Conservation (phyloP, 2,888 invertebrate species). For the Tipula lateralis region DNA sequence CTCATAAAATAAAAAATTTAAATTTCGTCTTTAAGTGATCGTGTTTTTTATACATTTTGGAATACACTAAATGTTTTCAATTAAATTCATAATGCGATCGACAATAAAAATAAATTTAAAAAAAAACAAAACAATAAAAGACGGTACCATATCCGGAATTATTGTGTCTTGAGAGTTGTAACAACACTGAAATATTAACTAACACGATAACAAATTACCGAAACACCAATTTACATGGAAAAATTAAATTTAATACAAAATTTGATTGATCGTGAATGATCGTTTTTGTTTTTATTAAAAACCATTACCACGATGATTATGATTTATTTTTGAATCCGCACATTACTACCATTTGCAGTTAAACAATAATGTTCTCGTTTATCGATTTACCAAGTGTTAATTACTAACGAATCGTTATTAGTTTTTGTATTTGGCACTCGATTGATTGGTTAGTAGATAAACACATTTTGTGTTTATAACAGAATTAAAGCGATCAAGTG, state of each 20-base stretch:
- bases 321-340: background rate
- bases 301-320: background rate
- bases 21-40: background rate
- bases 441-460: background rate
- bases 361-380: background rate
- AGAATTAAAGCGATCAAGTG: background rate
- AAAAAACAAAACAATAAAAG: background rate
- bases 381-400: background rate
- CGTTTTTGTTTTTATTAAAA: background rate
- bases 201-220: background rate
- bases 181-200: background rate
- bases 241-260: background rate
- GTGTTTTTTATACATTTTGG: background rate
- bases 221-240: conserved; percentile 1
- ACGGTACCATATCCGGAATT: conserved; percentile 19
- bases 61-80: conserved; percentile 7
- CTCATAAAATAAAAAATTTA: background rate
- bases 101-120: background rate
- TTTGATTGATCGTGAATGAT: background rate
- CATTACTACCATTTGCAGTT: background rate
- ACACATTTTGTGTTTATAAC: background rate
- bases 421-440: background rate
- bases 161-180: background rate
- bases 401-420: background rate
- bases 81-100: conserved; percentile 1